These are phyloP conservation scores for Papilio demoleus DNA, from an alignment of 2,888 invertebrate species.

Conservation along the genomic window DNA sequence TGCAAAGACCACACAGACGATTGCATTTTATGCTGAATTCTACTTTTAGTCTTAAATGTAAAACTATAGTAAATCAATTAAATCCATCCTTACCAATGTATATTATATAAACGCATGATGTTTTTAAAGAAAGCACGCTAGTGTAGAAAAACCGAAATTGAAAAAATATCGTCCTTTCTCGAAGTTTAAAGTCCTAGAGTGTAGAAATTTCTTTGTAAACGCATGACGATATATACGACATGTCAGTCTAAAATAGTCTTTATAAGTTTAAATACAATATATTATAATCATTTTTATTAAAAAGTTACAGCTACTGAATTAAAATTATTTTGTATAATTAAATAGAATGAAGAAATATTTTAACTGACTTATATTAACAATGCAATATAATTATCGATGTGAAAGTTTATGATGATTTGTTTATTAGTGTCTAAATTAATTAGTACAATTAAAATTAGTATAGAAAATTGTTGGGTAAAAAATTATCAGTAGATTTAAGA, in stretches of 20 bases:
- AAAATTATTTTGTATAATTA: background rate
- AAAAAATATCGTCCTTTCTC: background rate
- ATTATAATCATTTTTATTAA: background rate
- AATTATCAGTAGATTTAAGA: constrained; percentile 22
- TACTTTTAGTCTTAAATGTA: background rate
- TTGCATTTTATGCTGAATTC: background rate
- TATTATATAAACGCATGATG: no score
- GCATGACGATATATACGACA: background rate
- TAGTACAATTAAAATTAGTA: background rate
- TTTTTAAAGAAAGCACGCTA: no score
- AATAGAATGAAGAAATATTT: background rate
- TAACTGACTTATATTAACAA: background rate
- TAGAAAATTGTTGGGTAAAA: background rate
- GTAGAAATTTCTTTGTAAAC: background rate
- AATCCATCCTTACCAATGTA: no score
- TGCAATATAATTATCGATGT: background rate
- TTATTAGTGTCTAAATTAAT: background rate
- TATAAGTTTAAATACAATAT: background rate
- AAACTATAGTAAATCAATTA: background rate
- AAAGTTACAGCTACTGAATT: constrained; percentile 1
- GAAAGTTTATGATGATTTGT: background rate
- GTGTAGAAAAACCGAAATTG: background rate
- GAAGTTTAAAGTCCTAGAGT: background rate
- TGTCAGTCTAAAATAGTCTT: no score
- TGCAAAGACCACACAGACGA: background rate